phyloP scores from a whole-genome alignment of 2,888 invertebrate species.

The Chrysolina oricalcia region DNA sequence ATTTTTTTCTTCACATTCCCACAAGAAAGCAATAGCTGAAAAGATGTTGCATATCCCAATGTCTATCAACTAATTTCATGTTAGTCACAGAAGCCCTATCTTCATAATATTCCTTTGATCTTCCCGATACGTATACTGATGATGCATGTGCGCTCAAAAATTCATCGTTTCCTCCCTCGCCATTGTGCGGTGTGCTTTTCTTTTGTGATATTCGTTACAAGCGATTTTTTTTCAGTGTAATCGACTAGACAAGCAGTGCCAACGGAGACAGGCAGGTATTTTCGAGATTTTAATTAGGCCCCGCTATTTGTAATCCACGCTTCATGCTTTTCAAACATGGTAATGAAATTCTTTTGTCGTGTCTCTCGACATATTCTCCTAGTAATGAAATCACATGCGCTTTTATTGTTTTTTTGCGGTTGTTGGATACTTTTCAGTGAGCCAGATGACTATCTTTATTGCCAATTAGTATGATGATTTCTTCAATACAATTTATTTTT shows the following conservation, averaged over 20 bases:
- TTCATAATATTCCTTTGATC: no score
- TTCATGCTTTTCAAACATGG: conserved; percentile 34
- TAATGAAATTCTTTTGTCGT: conserved; percentile 41
- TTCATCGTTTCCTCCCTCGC: neutral
- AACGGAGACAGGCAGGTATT: conserved; percentile 7
- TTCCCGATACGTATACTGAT: no score
- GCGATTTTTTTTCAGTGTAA: conserved; percentile 9
- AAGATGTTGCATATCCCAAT: no score
- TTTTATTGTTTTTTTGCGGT: conserved; percentile 20
- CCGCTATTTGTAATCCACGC: conserved; percentile 36
- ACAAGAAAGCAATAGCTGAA: no score
- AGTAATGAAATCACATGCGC: conserved; percentile 4
- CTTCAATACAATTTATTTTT: conserved; percentile 7
- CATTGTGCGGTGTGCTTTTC: neutral
- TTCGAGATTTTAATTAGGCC: conserved; percentile 17
- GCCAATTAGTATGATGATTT: conserved; percentile 23
- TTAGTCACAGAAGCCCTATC: no score
- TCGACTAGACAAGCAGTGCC: neutral
- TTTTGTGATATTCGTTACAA: neutral
- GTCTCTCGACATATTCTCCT: conserved; percentile 22
- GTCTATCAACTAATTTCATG: no score
- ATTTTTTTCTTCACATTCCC: no score
- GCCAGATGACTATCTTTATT: conserved; percentile 22
- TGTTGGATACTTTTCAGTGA: conserved; percentile 22
- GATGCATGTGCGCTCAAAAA: neutral